Base-by-base conservation (phyloP, 2,888 invertebrate genomes). In the Ormyrus labotus region DNA sequence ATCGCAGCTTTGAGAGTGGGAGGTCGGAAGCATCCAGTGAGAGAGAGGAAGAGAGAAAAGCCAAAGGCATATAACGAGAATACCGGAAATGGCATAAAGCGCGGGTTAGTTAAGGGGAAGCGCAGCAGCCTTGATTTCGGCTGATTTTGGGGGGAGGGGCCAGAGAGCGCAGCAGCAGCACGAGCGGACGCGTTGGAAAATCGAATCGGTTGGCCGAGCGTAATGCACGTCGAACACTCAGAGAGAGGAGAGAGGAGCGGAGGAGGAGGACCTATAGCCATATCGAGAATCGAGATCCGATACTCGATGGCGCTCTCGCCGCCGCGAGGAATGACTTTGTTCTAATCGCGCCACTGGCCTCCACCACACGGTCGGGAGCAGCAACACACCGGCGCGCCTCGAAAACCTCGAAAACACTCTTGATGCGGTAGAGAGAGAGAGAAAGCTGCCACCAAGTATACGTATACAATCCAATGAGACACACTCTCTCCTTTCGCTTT, bases 281-380 rank as follows among this genome's bases (percentile, higher is more conserved):
- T 73, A 73, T 72, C 58, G 72, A 69, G 65, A 77, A 81, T 81
- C 68, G 77, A 77, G 77, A 77, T 73, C 73, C 77, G 58, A 81
- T 81, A 81, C 76, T 76, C 60, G 72, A 70, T 55, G 53, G n/a
- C 50, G 55, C 50, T 50, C 13, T 34, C 45, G 57, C 13, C 48
- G 58, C 80, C 13, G 55, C 67, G 76, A 80, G 76, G 69, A 68
- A 80, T 76, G 71, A 80, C 73, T 77, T 77, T 63, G 58, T 73
- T 77, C 68, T 81, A 77, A 81, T 77, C 73, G 72, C 58, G 60
- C 50, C 13, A 34, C 55, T 51, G 3, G 13, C 58, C 57, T 48
- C 57, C n/a, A 34, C 6, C 34, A 53, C 13, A 50, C 61, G 10
- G 67, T 11, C n/a, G 67, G 55, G 47, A 50, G 6, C 10, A n/a